phyloP scores from a whole-genome alignment of 2,113 vertebrate species.

The Psilopsiagon aurifrons region DNA sequence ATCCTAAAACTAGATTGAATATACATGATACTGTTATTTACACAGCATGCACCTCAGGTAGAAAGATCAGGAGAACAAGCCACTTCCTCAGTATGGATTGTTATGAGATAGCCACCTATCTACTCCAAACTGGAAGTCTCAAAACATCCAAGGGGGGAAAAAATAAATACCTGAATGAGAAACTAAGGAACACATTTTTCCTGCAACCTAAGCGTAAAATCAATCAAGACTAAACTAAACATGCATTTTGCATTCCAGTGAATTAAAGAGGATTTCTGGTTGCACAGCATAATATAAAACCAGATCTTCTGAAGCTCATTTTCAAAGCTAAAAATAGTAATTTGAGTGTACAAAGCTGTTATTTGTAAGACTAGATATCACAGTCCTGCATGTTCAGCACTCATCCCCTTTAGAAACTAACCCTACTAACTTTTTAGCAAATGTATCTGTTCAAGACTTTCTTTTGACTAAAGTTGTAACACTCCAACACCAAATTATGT shows the following conservation, averaged over 20 bases:
- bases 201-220: neutral
- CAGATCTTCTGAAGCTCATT: neutral
- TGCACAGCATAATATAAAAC: neutral
- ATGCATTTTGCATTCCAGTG: neutral
- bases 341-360: neutral
- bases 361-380: neutral
- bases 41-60: neutral
- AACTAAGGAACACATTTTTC: neutral
- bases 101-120: neutral
- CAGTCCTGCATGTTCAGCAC: neutral
- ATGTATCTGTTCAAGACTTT: neutral
- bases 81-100: neutral
- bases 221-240: neutral
- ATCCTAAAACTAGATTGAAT: neutral
- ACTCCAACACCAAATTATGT: neutral
- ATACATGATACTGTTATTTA: neutral
- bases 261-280: neutral
- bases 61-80: neutral
- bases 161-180: neutral
- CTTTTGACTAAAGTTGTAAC: neutral
- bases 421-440: neutral
- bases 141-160: neutral
- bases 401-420: constrained; percentile 1
- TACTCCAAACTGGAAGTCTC: neutral
- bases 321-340: neutral